phyloP scores from a whole-genome alignment of 2,888 invertebrate species.

The Acholoe squamosa region DNA sequence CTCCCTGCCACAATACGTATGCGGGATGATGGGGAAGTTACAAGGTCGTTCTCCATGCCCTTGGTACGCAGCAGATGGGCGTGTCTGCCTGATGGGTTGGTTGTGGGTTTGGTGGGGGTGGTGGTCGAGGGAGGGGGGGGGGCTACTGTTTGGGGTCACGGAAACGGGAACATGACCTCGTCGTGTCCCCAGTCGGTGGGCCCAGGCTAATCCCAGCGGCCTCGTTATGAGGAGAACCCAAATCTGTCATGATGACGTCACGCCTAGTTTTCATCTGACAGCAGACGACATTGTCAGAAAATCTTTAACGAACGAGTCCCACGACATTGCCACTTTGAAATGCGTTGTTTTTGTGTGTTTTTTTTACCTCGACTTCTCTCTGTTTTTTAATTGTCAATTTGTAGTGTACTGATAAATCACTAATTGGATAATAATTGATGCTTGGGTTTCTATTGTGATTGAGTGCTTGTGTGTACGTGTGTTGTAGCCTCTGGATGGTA shows the following conservation, averaged over 20 bases:
- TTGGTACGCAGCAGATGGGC: neutral
- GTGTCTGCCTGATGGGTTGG: neutral
- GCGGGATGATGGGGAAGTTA: neutral
- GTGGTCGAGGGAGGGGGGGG: neutral
- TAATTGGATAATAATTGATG: constrained; percentile 24
- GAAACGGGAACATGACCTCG: constrained; percentile 30
- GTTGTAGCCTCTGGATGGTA: no score
- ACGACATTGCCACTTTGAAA: neutral
- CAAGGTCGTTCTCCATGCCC: neutral
- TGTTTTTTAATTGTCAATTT: neutral
- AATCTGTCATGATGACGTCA: constrained; percentile 21
- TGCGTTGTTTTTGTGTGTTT: neutral
- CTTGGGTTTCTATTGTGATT: neutral
- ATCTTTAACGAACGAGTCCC: neutral
- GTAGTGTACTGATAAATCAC: neutral
- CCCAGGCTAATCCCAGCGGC: neutral
- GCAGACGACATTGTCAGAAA: neutral
- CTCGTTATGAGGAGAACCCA: constrained; percentile 33
- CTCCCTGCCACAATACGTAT: neutral
- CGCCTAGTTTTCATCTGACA: neutral
- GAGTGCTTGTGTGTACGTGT: no score
- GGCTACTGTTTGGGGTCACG: neutral
- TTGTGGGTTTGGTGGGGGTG: neutral
- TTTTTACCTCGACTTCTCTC: neutral
- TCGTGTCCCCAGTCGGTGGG: neutral